Evolutionary conservation across 2,113 vertebrate species (phyloP).

Genomic region (Bubalus kerabau): DNA sequence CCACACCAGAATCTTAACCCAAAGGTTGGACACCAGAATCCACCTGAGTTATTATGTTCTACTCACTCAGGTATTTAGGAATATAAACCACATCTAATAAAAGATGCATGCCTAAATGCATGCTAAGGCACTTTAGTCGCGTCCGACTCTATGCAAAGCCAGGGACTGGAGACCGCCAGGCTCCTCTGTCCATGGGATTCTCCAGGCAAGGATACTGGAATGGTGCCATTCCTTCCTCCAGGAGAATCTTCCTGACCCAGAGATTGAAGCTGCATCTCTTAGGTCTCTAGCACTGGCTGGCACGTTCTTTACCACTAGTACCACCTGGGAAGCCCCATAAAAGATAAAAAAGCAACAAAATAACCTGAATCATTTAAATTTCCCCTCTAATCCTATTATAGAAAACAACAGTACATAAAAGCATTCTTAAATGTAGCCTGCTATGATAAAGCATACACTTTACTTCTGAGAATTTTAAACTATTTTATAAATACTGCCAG

Average conservation of each 20-base stretch:
- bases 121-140: background rate
- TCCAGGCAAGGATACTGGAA: background rate
- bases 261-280: background rate
- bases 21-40: background rate
- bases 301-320: background rate
- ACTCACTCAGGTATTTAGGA: background rate
- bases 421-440: background rate
- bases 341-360: background rate
- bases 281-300: background rate
- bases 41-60: background rate
- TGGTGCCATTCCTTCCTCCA: background rate
- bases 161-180: background rate
- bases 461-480: background rate
- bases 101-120: background rate
- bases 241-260: background rate
- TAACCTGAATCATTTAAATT: background rate
- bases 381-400: background rate
- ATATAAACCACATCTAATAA: background rate
- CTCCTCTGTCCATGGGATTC: background rate
- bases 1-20: background rate
- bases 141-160: background rate
- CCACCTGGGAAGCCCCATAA: background rate
- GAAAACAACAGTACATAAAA: background rate
- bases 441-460: background rate
- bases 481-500: background rate